These are phyloP conservation scores for Pseudomyrmex flavicornis DNA, from an alignment of 1,140 invertebrate genomes.

Conservation along the genomic window DNA sequence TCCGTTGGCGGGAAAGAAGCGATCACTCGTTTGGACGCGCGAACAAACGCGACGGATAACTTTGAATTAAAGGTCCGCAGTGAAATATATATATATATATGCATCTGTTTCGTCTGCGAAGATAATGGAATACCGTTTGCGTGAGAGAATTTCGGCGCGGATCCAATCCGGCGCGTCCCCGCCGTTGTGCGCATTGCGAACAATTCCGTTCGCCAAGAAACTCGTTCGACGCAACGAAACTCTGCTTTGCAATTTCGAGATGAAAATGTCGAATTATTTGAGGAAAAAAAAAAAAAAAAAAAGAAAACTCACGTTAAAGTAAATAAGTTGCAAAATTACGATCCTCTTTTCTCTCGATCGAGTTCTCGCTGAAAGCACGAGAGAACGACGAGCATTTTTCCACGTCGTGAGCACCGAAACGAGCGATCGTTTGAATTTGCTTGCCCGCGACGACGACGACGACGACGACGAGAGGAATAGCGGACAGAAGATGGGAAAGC, in stretches of 20 bases:
- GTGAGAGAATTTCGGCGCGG: slow-evolving; percentile 28
- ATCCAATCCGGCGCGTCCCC: neutral
- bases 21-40: slow-evolving; percentile 2
- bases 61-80: slow-evolving; percentile 39
- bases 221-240: neutral
- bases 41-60: slow-evolving; percentile 42
- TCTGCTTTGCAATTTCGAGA: too few species aligned
- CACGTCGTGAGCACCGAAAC: neutral
- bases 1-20: neutral
- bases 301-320: too few species aligned
- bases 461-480: neutral
- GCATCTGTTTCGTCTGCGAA: slow-evolving; percentile 39
- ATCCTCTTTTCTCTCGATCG: neutral
- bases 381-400: slow-evolving; percentile 12
- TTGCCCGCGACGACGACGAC: neutral
- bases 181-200: neutral
- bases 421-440: slow-evolving; percentile 39
- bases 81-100: slow-evolving; percentile 8
- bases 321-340: neutral
- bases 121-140: slow-evolving; percentile 43
- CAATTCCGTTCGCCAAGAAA: neutral
- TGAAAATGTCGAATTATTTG: too few species aligned
- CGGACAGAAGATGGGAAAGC: slow-evolving; percentile 19
- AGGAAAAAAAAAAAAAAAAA: too few species aligned
- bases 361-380: neutral